A percentile compares a stretch with the other conserved stretches of the same genome.
These are phyloP conservation scores for Gymnocephalus cernua DNA, from an alignment of 2,113 vertebrate species.

Conservation along the genomic window DNA sequence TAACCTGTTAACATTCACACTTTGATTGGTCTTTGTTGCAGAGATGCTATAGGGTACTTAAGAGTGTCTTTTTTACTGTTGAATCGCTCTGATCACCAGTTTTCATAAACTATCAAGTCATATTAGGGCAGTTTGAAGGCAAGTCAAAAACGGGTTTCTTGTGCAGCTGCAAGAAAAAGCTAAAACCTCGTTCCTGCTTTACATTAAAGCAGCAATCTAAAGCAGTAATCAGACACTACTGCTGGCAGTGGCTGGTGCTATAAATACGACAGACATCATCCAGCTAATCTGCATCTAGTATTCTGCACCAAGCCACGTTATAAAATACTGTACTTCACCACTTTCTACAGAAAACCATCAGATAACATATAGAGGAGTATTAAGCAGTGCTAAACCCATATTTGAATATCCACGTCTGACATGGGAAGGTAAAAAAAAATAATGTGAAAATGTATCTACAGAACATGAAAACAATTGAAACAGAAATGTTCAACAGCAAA, in stretches of 20 bases:
- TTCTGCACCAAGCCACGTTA: neutral
- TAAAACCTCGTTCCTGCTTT: neutral
- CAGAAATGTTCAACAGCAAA: slow-evolving; percentile 15
- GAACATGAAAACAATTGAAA: slow-evolving; percentile 11
- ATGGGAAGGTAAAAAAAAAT: neutral
- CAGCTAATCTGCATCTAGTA: slow-evolving; percentile 7
- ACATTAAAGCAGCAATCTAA: neutral
- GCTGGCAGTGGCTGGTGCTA: neutral
- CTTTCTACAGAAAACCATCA: slow-evolving; percentile 48
- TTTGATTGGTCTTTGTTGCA: slow-evolving; percentile 5
- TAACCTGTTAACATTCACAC: neutral
- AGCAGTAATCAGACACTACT: neutral
- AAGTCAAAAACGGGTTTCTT: neutral
- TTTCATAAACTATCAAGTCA: neutral
- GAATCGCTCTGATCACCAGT: neutral
- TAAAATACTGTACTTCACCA: slow-evolving; percentile 29
- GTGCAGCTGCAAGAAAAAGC: slow-evolving; percentile 10
- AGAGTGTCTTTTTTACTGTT: neutral
- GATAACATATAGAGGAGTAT: slow-evolving; percentile 13
- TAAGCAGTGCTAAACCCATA: slow-evolving; percentile 19
- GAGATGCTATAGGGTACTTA: neutral
- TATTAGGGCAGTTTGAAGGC: slow-evolving; percentile 3
- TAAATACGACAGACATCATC: neutral
- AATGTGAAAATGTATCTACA: neutral
- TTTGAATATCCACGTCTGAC: neutral